Percentiles rank a stretch among this genome's conserved stretches.
phyloP scores from a whole-genome alignment of 2,113 vertebrate genomes.

The Puffinus mauretanicus region DNA sequence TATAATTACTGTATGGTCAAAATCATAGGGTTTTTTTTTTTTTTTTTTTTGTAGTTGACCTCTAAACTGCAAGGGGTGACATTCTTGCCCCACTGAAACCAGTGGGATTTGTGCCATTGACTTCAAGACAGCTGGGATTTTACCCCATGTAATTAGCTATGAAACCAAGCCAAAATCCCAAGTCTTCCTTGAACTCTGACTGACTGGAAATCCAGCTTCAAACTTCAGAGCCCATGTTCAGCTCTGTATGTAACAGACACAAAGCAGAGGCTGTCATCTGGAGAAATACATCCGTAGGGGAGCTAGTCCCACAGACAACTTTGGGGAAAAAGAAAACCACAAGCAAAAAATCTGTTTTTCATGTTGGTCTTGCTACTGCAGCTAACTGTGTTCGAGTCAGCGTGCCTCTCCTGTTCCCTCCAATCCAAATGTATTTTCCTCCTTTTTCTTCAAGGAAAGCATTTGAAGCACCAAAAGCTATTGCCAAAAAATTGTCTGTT shows the following conservation, averaged over 20 bases:
- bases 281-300: not conserved
- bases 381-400: not conserved
- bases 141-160: not conserved
- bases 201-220: not conserved
- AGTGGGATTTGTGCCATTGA: not conserved
- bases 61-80: not conserved
- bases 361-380: not conserved
- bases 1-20: not conserved
- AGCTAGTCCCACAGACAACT: not conserved
- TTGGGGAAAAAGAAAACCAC: not conserved
- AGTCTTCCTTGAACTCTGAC: not conserved
- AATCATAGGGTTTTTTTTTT: not conserved
- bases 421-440: not conserved
- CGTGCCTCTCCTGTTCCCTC: not conserved
- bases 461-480: not conserved
- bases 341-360: not conserved
- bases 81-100: not conserved
- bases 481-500: not conserved
- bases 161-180: slow-evolving; percentile 12
- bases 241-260: not conserved
- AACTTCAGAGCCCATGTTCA: not conserved
- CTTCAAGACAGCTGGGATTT: not conserved
- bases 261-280: not conserved
- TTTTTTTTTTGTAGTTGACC: not conserved
- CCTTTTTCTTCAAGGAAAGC: not conserved